phyloP scores from a whole-genome alignment of 2,797 vertebrate species.

The Rallus crepitans region DNA sequence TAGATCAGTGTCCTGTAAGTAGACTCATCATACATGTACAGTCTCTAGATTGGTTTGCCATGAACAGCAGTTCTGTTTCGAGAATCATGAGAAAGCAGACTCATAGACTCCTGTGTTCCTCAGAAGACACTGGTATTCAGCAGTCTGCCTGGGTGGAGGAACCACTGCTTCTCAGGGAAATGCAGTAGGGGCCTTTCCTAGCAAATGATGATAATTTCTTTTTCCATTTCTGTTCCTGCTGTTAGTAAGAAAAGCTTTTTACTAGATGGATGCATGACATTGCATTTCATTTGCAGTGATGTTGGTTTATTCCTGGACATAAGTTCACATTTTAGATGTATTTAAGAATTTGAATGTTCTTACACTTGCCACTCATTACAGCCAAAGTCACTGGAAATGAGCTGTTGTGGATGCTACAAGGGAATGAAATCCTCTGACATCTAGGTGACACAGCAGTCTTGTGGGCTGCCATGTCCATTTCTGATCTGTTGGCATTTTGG shows the following conservation, averaged over 20 bases:
- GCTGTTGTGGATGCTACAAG: neutral
- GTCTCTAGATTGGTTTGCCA: neutral
- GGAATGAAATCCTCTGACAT: neutral
- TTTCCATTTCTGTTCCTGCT: neutral
- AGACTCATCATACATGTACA: neutral
- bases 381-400: neutral
- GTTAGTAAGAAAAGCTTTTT: neutral
- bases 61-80: neutral
- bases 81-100: neutral
- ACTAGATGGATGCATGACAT: neutral
- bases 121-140: neutral
- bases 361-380: neutral
- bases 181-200: neutral
- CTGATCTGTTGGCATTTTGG: neutral
- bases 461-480: neutral
- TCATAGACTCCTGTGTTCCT: neutral
- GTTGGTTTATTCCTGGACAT: accelerated
- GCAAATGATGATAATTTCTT: accelerated
- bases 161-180: neutral
- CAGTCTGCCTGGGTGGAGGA: neutral
- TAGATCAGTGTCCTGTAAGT: neutral
- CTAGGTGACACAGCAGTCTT: neutral
- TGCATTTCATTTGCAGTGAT: neutral
- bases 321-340: neutral
- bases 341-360: neutral